Evolutionary conservation across 2,113 vertebrate genomes (phyloP), one percentile per base, ranked within the genome.

Genomic region (Alouatta palliata): DNA sequence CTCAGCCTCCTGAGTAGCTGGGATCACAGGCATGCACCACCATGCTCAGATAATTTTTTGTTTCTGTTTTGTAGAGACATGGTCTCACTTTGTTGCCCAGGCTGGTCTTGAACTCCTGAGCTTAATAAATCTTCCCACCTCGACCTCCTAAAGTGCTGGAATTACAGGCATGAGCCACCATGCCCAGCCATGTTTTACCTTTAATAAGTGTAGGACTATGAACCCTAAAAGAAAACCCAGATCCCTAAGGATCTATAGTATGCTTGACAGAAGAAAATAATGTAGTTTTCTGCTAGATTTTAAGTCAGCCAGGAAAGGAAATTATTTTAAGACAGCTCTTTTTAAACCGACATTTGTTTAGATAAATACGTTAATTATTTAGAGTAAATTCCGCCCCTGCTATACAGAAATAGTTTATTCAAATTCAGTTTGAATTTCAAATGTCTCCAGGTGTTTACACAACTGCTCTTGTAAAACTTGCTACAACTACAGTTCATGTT

Each of bases 271-370:
- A 81, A 94, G 37, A 94, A 90, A 85, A 66, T 64, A 94, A 73
- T 81, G 30, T 61, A 49, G 58, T 37, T 91, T 64, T 86, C 52
- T 77, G 52, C 47, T 45, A 73, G 52, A 82, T 82, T 79, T 14
- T 58, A 86, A 84, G 35, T 66, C 71, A 80, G 66, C 23, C 35
- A 92, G 80, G 88, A 81, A 80, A 61, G 71, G 58, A 90, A 86
- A 47, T 54, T 86, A 75, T 43, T 86, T 87, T 80, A 75, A 90
- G 23, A 32, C 25, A 68, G 52, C 23, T 64, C 54, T 77, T 40
- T 81, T 45, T 68, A 25, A 70, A 61, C 37, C 66, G 71, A 37
- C 35, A n/a, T 96, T 90, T 93, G 23, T 97, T 80, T 68, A 66
- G 43, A 19, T 73, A 85, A 37, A 21, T 52, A 37, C 30, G 56